A percentile compares a stretch with the other conserved stretches of the same genome.
Conservation (phyloP, 2,113 vertebrate genomes). For the Albula goreensis region DNA sequence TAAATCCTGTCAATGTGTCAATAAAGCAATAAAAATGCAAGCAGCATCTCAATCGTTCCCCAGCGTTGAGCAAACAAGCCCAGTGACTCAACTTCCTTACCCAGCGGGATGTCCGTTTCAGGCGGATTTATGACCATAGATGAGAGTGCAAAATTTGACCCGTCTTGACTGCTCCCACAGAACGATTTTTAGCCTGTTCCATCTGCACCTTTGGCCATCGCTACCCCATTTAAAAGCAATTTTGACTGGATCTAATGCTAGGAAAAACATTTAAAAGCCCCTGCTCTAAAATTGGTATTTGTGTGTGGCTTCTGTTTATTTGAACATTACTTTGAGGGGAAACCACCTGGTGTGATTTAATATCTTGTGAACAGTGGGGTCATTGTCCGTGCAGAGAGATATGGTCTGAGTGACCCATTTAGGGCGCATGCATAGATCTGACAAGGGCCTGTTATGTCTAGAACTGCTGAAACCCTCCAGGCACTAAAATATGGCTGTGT, state of each 20-base stretch:
- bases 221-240: slow-evolving; percentile 17
- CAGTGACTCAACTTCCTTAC: slow-evolving; percentile 53
- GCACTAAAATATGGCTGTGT: slow-evolving; percentile 36
- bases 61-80: slow-evolving; percentile 45
- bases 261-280: slow-evolving; percentile 4
- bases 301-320: slow-evolving; percentile 52
- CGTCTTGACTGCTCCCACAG: background rate
- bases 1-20: slow-evolving; percentile 41
- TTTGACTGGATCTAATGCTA: background rate
- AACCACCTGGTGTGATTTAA: slow-evolving; percentile 70
- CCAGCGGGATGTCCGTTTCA: background rate
- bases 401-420: slow-evolving; percentile 68
- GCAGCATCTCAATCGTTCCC: slow-evolving; percentile 33
- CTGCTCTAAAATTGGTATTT: slow-evolving; percentile 2
- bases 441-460: slow-evolving; percentile 65
- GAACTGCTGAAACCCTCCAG: slow-evolving; percentile 60
- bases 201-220: background rate
- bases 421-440: slow-evolving; percentile 56
- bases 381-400: slow-evolving; percentile 68
- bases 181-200: background rate
- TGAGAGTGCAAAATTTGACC: slow-evolving; percentile 46
- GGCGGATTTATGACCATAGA: slow-evolving; percentile 37
- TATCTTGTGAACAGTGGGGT: slow-evolving; percentile 68
- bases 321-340: slow-evolving; percentile 54
- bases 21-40: slow-evolving; percentile 42